Percentiles rank a stretch among this genome's conserved stretches.
Conservation (phyloP, 2,113 vertebrate species). For the Heteronetta atricapilla region DNA sequence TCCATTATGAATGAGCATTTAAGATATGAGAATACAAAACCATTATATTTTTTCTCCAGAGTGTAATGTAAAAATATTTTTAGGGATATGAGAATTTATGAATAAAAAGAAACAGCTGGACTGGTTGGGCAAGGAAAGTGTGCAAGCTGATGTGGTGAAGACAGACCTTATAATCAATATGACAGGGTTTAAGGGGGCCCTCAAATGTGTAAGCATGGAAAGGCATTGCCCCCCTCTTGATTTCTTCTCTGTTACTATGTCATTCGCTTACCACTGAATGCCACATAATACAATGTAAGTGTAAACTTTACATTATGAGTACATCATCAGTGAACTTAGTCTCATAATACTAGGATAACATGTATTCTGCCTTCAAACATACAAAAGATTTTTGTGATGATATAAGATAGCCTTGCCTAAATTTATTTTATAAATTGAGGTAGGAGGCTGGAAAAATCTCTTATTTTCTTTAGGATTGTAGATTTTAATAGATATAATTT, state of each 20-base stretch:
- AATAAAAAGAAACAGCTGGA: neutral
- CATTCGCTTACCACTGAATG: neutral
- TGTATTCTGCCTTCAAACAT: neutral
- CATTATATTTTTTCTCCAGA: neutral
- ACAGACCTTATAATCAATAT: neutral
- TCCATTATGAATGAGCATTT: neutral
- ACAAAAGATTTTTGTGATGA: neutral
- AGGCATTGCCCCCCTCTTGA: neutral
- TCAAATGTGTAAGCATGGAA: neutral
- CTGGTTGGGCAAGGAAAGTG: neutral
- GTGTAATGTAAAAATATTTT: neutral
- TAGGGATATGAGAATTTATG: neutral
- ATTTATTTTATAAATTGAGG: neutral
- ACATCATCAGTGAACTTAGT: neutral
- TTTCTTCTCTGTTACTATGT: neutral
- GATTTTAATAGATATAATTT: neutral
- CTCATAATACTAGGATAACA: neutral
- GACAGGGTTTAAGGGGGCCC: neutral
- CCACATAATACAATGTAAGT: neutral
- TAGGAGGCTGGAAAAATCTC: neutral
- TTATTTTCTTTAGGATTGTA: neutral
- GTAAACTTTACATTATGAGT: neutral
- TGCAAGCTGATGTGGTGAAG: neutral
- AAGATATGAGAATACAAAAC: neutral
- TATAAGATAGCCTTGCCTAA: neutral